phyloP scores from a whole-genome alignment of 2,113 vertebrate genomes.

The Aptenodytes forsteri region DNA sequence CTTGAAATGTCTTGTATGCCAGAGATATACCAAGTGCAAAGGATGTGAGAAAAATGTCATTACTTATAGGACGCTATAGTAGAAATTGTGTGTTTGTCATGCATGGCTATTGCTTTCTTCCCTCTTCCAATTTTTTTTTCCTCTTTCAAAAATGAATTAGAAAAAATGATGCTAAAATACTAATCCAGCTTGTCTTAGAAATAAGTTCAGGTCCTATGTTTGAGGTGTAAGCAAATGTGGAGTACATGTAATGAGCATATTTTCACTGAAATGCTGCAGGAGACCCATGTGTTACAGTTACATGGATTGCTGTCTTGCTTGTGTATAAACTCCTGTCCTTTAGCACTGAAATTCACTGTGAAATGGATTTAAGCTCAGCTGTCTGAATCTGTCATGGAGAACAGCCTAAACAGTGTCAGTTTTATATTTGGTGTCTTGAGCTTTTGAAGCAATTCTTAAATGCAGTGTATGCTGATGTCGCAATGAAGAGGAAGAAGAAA shows the following conservation, averaged over 20 bases:
- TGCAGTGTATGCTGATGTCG: background rate
- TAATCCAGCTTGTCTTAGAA: background rate
- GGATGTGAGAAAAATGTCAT: background rate
- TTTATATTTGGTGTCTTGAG: background rate
- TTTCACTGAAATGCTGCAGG: background rate
- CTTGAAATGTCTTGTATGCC: background rate
- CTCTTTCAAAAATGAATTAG: background rate
- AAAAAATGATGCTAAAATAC: background rate
- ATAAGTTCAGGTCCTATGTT: background rate
- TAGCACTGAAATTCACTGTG: background rate
- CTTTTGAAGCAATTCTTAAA: background rate
- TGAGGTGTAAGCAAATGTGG: background rate
- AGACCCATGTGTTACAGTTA: background rate
- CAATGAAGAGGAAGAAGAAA: background rate
- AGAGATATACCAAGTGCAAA: background rate
- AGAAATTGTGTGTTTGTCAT: accelerated
- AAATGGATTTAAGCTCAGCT: background rate
- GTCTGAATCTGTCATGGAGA: background rate
- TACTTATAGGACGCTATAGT: background rate
- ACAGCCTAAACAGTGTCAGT: background rate
- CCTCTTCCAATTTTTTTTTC: background rate
- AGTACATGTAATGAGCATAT: accelerated
- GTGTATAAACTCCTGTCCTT: background rate
- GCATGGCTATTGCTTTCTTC: background rate
- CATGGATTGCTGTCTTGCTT: background rate